Conservation (phyloP, 1,140 invertebrate species). For the Hydropsyche tenuis region DNA sequence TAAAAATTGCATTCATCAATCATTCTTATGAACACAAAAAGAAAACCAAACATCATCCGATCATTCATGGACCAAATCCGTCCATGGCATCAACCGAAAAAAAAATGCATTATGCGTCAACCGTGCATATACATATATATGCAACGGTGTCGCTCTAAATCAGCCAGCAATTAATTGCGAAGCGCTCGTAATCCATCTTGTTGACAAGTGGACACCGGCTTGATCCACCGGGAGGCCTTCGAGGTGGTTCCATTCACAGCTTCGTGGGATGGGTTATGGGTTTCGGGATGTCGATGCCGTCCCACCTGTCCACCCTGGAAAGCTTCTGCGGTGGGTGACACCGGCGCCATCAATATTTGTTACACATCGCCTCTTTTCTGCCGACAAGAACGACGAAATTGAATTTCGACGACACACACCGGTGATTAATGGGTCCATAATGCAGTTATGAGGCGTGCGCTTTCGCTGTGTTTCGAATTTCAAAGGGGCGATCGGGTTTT, state of each 20-base stretch:
- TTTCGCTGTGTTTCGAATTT: no score
- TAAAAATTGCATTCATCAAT: no score
- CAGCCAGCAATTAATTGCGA: slow-evolving; percentile 50
- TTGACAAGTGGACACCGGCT: slow-evolving; percentile 50
- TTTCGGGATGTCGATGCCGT: neutral
- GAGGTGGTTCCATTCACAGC: neutral
- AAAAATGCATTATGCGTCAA: no score
- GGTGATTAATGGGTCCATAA: slow-evolving; percentile 18
- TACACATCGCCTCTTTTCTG: slow-evolving; percentile 9
- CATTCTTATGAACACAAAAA: no score
- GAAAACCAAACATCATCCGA: no score
- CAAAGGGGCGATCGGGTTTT: no score
- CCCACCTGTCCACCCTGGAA: slow-evolving; percentile 20
- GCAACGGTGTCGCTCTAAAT: slow-evolving; percentile 44
- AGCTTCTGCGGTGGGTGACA: slow-evolving; percentile 9
- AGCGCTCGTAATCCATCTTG: slow-evolving; percentile 50
- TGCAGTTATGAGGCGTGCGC: slow-evolving; percentile 12
- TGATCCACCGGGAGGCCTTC: slow-evolving; percentile 35
- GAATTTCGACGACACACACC: slow-evolving; percentile 1
- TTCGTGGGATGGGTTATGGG: neutral
- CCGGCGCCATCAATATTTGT: slow-evolving; percentile 27
- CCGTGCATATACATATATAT: no score
- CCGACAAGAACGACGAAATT: slow-evolving; percentile 23
- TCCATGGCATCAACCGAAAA: no score
- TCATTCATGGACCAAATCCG: no score